Evolutionary conservation across 2,113 vertebrate species (phyloP).

Genomic region (Clarias macrocephalus): DNA sequence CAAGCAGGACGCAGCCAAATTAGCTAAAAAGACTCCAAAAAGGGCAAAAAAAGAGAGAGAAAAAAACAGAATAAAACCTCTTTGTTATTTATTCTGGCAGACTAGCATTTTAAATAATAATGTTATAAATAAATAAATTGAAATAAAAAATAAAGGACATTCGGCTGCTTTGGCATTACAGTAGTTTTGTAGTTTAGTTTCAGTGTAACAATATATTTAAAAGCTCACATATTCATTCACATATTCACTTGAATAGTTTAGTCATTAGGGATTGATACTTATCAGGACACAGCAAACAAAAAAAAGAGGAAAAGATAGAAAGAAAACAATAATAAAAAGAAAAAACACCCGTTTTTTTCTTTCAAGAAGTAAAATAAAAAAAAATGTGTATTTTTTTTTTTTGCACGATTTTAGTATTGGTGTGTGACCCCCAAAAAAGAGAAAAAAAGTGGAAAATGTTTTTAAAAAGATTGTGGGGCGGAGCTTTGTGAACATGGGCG

Average conservation of each 20-base stretch:
- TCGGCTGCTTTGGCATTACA: neutral
- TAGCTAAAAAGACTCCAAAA: slow-evolving; percentile 14
- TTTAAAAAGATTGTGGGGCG: neutral
- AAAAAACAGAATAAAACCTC: neutral
- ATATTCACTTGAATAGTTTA: neutral
- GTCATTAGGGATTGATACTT: neutral
- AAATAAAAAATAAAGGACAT: neutral
- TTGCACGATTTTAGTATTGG: neutral
- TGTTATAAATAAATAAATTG: neutral
- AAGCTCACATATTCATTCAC: too few relatives aligned
- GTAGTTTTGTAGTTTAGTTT: too few relatives aligned
- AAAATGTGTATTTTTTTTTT: neutral
- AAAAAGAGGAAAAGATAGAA: too few relatives aligned
- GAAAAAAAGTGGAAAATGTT: neutral
- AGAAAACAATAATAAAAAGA: neutral
- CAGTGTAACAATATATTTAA: too few relatives aligned
- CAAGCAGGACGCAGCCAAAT: slow-evolving; percentile 2
- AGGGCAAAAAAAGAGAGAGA: neutral
- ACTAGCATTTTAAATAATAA: neutral
- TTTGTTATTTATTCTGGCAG: neutral
- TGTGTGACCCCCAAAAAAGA: neutral
- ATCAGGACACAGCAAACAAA: neutral
- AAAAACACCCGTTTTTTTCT: neutral
- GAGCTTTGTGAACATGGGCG: neutral
- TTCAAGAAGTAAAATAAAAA: neutral